These are phyloP conservation scores for Laupala kohalensis DNA, from an alignment of 1,140 invertebrate genomes.

Conservation along the genomic window DNA sequence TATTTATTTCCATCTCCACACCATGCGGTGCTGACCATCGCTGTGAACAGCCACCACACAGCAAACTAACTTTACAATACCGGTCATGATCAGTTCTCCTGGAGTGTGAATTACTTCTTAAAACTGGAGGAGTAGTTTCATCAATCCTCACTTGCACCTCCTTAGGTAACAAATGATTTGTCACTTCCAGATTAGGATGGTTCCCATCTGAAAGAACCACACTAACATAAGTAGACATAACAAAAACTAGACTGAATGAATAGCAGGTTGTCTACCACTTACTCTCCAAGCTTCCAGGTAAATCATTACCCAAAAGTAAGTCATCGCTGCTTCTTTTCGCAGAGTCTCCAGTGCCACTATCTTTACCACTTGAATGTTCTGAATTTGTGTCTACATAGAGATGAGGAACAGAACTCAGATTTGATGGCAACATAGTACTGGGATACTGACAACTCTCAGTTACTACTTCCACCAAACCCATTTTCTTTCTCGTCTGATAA, in stretches of 20 bases:
- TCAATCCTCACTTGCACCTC: neutral
- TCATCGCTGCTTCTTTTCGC: slow-evolving; percentile 44
- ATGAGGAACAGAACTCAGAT: slow-evolving; percentile 25
- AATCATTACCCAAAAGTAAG: slow-evolving; percentile 16
- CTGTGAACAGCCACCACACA: neutral
- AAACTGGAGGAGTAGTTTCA: neutral
- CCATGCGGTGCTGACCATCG: slow-evolving; percentile 2
- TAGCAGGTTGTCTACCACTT: neutral
- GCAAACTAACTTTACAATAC: neutral
- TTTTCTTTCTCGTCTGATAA: slow-evolving; percentile 63
- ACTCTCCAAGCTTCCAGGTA: neutral
- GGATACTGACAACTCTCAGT: slow-evolving; percentile 21
- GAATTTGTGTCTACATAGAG: slow-evolving; percentile 28
- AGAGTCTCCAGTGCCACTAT: slow-evolving; percentile 49
- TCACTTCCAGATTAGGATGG: neutral
- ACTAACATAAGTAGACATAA: neutral
- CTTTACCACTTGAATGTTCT: slow-evolving; percentile 36
- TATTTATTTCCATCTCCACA: neutral
- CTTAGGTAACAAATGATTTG: neutral
- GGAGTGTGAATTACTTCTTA: neutral
- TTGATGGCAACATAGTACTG: slow-evolving; percentile 24
- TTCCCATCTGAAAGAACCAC: neutral
- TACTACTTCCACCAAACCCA: slow-evolving; percentile 20
- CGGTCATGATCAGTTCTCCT: slow-evolving; percentile 1
- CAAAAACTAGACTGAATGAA: neutral